Evolutionary conservation across 1,140 invertebrate genomes (phyloP).

Genomic region (Tribolium madens): DNA sequence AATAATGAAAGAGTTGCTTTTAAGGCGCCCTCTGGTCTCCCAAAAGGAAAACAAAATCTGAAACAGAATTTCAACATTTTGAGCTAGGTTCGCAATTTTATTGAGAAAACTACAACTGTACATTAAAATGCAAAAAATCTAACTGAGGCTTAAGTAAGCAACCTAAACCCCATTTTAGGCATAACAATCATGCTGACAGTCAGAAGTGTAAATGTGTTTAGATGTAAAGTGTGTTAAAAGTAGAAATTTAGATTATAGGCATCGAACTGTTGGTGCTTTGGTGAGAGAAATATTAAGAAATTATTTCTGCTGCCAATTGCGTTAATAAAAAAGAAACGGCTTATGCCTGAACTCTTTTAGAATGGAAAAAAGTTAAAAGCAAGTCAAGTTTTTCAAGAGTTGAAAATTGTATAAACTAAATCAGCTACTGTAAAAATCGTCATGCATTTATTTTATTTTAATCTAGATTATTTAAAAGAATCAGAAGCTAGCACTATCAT

Average conservation of each 20-base stretch:
- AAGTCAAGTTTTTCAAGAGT: slow-evolving; percentile 9
- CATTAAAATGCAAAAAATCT: slow-evolving; percentile 27
- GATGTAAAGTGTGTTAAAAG: slow-evolving; percentile 12
- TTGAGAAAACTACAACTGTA: slow-evolving; percentile 5
- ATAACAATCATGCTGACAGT: slow-evolving; percentile 23
- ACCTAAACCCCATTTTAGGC: background rate
- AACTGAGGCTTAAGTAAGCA: background rate
- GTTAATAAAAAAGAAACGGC: slow-evolving; percentile 12
- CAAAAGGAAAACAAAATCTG: slow-evolving; percentile 97
- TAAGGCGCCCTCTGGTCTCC: slow-evolving; percentile 95
- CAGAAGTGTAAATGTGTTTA: slow-evolving; percentile 12
- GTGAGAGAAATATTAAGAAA: slow-evolving; percentile 15
- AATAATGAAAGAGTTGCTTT: slow-evolving; percentile 96
- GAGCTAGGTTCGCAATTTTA: background rate
- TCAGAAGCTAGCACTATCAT: slow-evolving; percentile 28
- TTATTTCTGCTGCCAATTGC: slow-evolving; percentile 22
- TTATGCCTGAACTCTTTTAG: background rate
- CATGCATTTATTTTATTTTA: slow-evolving; percentile 14
- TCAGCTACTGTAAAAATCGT: slow-evolving; percentile 23
- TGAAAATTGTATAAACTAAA: slow-evolving; percentile 6
- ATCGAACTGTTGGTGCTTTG: slow-evolving; percentile 29
- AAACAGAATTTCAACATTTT: background rate
- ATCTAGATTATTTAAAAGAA: slow-evolving; percentile 30
- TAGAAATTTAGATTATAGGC: slow-evolving; percentile 25
- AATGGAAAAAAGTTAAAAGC: slow-evolving; percentile 22